These are phyloP conservation scores for Pseudopleuronectes americanus DNA, from an alignment of 2,797 vertebrate genomes.

Conservation along the genomic window DNA sequence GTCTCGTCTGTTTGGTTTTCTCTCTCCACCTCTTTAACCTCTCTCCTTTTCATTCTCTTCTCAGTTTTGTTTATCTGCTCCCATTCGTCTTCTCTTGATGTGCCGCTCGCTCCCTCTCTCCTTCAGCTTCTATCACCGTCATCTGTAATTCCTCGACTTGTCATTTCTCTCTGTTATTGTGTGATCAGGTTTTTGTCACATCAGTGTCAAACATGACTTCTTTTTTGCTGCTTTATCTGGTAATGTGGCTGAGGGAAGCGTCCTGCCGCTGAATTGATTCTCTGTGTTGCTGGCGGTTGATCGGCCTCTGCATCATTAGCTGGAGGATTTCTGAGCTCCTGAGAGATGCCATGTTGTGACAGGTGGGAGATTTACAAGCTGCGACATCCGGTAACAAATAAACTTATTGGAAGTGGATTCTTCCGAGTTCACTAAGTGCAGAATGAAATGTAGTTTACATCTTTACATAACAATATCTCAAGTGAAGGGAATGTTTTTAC, in stretches of 20 bases:
- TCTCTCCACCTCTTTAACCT: neutral
- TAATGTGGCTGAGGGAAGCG: neutral
- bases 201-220: neutral
- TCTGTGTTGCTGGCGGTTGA: neutral
- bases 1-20: neutral
- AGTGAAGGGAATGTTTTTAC: neutral
- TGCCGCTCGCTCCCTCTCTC: neutral
- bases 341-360: neutral
- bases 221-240: conserved; percentile 3
- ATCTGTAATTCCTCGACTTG: conserved; percentile 25
- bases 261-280: neutral
- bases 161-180: conserved; percentile 12
- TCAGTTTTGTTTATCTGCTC: conserved; percentile 26
- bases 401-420: no score
- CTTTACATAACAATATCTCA: neutral
- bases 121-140: conserved; percentile 1
- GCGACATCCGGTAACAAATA: no score
- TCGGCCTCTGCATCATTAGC: neutral
- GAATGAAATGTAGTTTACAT: neutral
- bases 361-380: neutral
- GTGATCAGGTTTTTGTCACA: conserved; percentile 3
- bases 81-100: conserved; percentile 16
- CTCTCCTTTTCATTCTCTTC: conserved; percentile 11
- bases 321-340: neutral
- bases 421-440: no score